These are phyloP conservation scores for Argyrosomus japonicus DNA, from an alignment of 2,113 vertebrate species.

Conservation along the genomic window DNA sequence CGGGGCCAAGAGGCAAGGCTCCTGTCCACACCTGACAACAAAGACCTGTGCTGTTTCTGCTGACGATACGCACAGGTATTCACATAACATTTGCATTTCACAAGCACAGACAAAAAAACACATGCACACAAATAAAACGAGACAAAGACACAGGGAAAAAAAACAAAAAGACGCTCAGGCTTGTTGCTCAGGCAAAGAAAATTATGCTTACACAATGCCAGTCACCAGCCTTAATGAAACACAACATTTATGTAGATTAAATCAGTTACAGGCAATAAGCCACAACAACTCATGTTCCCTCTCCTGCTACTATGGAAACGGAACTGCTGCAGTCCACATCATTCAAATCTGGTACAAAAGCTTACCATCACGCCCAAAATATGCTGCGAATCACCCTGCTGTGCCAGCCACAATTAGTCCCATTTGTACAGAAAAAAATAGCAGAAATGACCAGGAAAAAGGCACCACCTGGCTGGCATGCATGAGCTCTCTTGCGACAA, in stretches of 20 bases:
- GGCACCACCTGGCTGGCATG: conserved; percentile 20
- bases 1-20: conserved; percentile 23
- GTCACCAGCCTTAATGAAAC: conserved; percentile 21
- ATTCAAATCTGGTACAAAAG: conserved; percentile 49
- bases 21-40: conserved; percentile 65
- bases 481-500: conserved; percentile 23
- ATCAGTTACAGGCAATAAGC: conserved; percentile 26
- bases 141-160: background rate
- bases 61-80: conserved; percentile 30
- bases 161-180: background rate
- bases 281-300: conserved; percentile 28
- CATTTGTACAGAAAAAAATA: conserved; percentile 36
- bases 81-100: conserved; percentile 8
- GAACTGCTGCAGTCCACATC: conserved; percentile 41
- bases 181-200: background rate
- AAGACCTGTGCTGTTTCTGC: conserved; percentile 41
- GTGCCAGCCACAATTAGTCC: conserved; percentile 48
- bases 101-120: conserved; percentile 4
- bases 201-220: background rate
- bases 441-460: conserved; percentile 34
- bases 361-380: conserved; percentile 35
- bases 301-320: conserved; percentile 63
- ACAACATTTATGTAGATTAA: conserved; percentile 39
- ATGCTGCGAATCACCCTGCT: conserved; percentile 50
- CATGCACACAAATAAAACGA: conserved; percentile 2